phyloP scores from a whole-genome alignment of 2,888 invertebrate species.

The Mellilla xanthometata region DNA sequence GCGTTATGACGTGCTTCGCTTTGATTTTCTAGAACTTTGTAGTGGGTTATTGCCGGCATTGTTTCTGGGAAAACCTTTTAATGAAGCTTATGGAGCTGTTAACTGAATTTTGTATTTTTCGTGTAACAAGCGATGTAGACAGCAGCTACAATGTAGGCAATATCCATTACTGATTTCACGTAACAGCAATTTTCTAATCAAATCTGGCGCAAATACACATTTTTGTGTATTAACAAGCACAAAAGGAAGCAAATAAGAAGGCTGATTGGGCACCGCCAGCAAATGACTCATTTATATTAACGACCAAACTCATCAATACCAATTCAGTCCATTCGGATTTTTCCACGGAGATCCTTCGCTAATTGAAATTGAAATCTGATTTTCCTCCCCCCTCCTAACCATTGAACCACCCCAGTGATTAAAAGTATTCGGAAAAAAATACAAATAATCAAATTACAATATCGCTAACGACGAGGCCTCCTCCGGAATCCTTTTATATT shows the following conservation, averaged over 20 bases:
- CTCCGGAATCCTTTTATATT: slow-evolving; percentile 81
- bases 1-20: slow-evolving; percentile 51
- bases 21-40: slow-evolving; percentile 34
- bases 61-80: slow-evolving; percentile 17
- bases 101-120: slow-evolving; percentile 10
- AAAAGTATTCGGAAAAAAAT: slow-evolving; percentile 80
- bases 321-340: slow-evolving; percentile 68
- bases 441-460: slow-evolving; percentile 84
- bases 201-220: slow-evolving; percentile 15
- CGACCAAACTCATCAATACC: slow-evolving; percentile 77
- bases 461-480: slow-evolving; percentile 78
- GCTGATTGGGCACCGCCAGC: slow-evolving; percentile 57
- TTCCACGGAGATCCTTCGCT: slow-evolving; percentile 74
- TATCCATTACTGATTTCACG: neutral
- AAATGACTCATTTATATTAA: slow-evolving; percentile 75
- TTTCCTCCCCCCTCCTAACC: slow-evolving; percentile 60
- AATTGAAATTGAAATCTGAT: slow-evolving; percentile 83
- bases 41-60: slow-evolving; percentile 14
- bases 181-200: slow-evolving; percentile 16
- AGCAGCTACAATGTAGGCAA: no score
- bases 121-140: neutral
- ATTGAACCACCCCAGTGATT: slow-evolving; percentile 69
- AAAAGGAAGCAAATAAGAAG: slow-evolving; percentile 33
- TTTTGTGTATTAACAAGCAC: slow-evolving; percentile 14
- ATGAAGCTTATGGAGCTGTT: slow-evolving; percentile 15